Percentiles rank a stretch among this genome's conserved stretches.
Conservation (phyloP, 2,113 vertebrate species). For the Nesoenas mayeri region DNA sequence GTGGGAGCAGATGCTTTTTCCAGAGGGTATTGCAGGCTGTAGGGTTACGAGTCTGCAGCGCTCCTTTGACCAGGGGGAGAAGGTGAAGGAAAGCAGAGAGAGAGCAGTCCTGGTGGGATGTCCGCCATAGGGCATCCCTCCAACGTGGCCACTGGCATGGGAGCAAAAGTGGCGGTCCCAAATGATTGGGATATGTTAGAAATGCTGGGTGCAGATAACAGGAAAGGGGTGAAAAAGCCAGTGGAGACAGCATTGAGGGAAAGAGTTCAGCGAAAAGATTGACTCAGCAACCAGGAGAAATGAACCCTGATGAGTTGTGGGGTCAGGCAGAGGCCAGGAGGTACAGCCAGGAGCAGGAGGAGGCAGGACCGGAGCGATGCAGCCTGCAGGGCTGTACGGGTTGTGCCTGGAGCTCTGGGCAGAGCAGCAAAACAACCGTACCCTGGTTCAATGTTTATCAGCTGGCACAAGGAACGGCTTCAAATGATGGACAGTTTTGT, state of each 20-base stretch:
- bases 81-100: neutral
- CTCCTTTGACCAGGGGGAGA: neutral
- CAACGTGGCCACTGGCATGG: neutral
- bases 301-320: conserved; percentile 1
- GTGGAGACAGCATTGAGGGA: neutral
- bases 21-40: neutral
- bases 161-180: neutral
- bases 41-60: neutral
- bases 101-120: neutral
- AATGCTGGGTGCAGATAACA: neutral
- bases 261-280: neutral
- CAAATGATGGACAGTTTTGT: neutral
- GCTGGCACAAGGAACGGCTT: neutral
- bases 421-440: neutral
- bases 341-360: neutral
- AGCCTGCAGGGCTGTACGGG: neutral
- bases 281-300: neutral
- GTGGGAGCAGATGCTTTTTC: neutral
- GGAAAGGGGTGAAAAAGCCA: neutral
- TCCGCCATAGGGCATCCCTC: neutral
- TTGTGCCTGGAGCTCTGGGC: neutral
- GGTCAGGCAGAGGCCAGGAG: conserved; percentile 50
- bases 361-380: neutral
- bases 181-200: neutral
- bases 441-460: neutral